phyloP scores from a whole-genome alignment of 1,140 invertebrate genomes.

The Neuroterus valhalla region DNA sequence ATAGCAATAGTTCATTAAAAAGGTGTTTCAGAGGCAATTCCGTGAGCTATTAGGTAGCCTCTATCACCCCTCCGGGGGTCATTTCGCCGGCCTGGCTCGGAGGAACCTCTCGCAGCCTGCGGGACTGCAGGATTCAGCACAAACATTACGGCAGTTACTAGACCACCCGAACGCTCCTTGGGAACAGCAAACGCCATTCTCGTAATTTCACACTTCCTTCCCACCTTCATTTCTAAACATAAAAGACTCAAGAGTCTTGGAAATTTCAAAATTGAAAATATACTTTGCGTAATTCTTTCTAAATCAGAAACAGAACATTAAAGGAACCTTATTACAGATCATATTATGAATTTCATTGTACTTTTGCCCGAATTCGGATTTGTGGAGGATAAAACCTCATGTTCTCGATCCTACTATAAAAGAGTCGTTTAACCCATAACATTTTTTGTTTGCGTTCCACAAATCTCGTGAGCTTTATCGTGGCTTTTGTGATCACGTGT shows the following conservation, averaged over 20 bases:
- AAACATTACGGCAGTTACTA: constrained; percentile 67
- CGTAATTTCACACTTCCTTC: constrained; percentile 28
- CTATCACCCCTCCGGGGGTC: constrained; percentile 80
- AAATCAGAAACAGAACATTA: no score
- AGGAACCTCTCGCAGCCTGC: constrained; percentile 51
- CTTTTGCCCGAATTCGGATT: no score
- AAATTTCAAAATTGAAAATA: no score
- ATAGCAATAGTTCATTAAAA: constrained; percentile 83
- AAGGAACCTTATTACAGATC: no score
- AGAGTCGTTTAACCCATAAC: no score
- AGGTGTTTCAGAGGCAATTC: constrained; percentile 82
- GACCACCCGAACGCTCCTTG: constrained; percentile 58
- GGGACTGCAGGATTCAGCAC: constrained; percentile 65
- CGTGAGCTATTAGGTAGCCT: constrained; percentile 80
- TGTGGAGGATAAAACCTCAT: no score
- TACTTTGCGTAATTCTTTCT: no score
- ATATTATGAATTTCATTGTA: no score
- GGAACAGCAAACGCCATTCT: constrained; percentile 40
- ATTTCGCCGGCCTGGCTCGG: constrained; percentile 66
- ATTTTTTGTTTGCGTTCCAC: no score
- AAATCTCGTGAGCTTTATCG: not conserved
- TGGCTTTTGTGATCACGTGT: not conserved
- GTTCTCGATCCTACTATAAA: no score
- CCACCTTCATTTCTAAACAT: not conserved
- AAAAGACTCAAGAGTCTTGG: no score